These are phyloP conservation scores for Misgurnus anguillicaudatus DNA, from an alignment of 2,113 vertebrate genomes.

Conservation along the genomic window DNA sequence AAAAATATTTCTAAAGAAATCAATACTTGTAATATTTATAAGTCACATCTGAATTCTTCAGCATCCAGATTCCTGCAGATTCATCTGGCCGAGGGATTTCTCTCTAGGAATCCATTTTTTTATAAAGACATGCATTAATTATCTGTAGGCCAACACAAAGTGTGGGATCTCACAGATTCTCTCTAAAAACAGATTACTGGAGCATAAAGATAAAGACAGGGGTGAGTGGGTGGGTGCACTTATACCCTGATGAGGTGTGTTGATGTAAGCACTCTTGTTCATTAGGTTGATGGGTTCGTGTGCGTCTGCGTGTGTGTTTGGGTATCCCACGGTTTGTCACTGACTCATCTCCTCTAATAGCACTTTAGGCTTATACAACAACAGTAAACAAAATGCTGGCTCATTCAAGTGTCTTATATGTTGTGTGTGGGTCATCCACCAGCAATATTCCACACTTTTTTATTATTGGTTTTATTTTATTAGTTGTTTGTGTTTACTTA, in stretches of 20 bases:
- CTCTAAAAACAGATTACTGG: conserved; percentile 16
- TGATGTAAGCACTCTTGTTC: conserved; percentile 6
- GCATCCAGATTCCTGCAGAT: too few species aligned
- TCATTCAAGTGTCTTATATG: not conserved
- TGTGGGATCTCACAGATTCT: too few species aligned
- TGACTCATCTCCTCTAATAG: conserved; percentile 34
- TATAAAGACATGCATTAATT: too few species aligned
- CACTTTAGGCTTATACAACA: conserved; percentile 37
- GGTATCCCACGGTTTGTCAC: conserved; percentile 25
- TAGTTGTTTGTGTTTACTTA: too few species aligned
- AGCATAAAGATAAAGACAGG: not conserved
- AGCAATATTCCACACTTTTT: not conserved
- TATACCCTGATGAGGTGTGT: not conserved
- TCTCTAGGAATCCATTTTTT: too few species aligned
- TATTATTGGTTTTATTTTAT: not conserved
- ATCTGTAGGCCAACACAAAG: too few species aligned
- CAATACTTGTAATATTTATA: too few species aligned
- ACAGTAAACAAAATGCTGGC: conserved; percentile 4
- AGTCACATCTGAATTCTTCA: too few species aligned
- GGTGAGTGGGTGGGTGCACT: conserved; percentile 12
- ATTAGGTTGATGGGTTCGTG: conserved; percentile 3
- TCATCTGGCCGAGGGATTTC: too few species aligned
- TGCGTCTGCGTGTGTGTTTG: not conserved
- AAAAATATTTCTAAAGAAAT: too few species aligned
- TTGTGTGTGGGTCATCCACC: not conserved